Evolutionary conservation across 2,113 vertebrate genomes (phyloP), one percentile per base, ranked within the genome.

Genomic region (Grus americana): DNA sequence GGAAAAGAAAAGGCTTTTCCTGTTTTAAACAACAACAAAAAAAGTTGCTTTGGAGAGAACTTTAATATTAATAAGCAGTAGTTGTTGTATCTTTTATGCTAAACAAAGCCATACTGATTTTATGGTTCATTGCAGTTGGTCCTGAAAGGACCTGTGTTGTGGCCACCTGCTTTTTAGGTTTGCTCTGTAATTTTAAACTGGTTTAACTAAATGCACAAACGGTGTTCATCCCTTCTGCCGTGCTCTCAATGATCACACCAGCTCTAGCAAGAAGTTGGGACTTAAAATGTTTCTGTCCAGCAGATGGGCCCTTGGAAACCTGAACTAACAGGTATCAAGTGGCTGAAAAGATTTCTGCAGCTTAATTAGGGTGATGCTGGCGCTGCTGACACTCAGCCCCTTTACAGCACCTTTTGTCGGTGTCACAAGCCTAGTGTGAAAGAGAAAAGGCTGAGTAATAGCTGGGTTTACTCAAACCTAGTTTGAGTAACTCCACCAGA

Each of bases 151-250:
- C 32, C n/a, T 80, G 79, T 29, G 21, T 44, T 79, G 81, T n/a
- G 27, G 47, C 57, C 46, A 14, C 70, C 29, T 24, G 61, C 54
- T 79, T 65, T 70, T 23, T 23, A n/a, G 54, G 29, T 63, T 6
- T 1, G 4, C 27, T 67, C 34, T 75, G 23, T 57, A 15, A 18
- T 52, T 50, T 50, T 63, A n/a, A 54, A 10, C 42, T 50, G 57
- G 15, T 59, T 29, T 86, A 46, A 30, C 42, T 38, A 13, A 59
- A 24, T 1, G 4, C 8, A 8, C 2, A 6, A 40, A 7, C 36
- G 36, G 23, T 0, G 1, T 40, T 57, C 9, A 18, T 68, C 36
- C 13, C n/a, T 81, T 76, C 36, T 54, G 88, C 74, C 0, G 0
- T 23, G 65, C 58, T 63, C 50, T 15, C 16, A 12, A 16, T 5